Conservation (phyloP, 2,888 invertebrate species). For the Lepidonotus clava region DNA sequence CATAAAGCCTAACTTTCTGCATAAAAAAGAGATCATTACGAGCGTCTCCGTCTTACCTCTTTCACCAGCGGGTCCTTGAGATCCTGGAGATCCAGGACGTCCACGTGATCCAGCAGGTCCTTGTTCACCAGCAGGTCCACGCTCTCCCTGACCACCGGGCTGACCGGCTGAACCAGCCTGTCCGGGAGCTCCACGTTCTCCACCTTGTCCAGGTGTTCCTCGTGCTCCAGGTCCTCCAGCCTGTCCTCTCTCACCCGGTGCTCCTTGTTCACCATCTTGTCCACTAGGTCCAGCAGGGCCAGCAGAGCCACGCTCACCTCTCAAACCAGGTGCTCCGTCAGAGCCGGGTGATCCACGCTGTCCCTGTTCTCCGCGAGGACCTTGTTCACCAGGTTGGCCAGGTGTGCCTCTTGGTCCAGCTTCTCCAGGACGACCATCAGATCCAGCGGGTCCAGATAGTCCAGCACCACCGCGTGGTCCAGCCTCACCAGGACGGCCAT, state of each 20-base stretch:
- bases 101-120: constrained; percentile 51
- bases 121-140: constrained; percentile 59
- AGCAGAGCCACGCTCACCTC: constrained; percentile 57
- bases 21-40: not conserved
- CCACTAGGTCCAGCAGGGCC: constrained; percentile 45
- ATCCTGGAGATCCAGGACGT: constrained; percentile 50
- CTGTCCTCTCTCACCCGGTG: constrained; percentile 29
- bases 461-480: constrained; percentile 60
- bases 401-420: constrained; percentile 54
- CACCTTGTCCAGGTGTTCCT: constrained; percentile 55
- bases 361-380: constrained; percentile 37
- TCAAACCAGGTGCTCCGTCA: constrained; percentile 46
- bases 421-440: constrained; percentile 56
- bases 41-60: too few relatives aligned
- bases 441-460: constrained; percentile 57
- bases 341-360: not conserved
- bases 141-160: constrained; percentile 57
- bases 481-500: constrained; percentile 47
- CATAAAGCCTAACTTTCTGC: not conserved
- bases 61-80: constrained; percentile 58
- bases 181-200: constrained; percentile 50
- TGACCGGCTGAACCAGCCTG: constrained; percentile 55
- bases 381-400: constrained; percentile 59
- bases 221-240: not conserved
- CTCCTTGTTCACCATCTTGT: constrained; percentile 19